phyloP scores from a whole-genome alignment of 2,888 invertebrate species.

The Apomyelois bistriatella region DNA sequence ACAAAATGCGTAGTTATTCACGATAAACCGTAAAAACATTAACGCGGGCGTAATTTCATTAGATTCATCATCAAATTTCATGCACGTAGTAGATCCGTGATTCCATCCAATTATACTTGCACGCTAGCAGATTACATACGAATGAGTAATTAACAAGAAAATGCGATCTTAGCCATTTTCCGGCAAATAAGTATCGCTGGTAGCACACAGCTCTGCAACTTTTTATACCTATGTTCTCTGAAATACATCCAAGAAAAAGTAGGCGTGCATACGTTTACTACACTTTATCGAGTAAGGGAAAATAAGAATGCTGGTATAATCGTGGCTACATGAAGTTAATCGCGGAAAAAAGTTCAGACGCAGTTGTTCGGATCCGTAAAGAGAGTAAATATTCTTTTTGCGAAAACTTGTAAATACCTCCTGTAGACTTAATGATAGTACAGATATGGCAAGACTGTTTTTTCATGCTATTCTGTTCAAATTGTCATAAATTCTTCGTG shows the following conservation, averaged over 20 bases:
- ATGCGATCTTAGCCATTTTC: constrained; percentile 52
- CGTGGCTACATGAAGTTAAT: constrained; percentile 2
- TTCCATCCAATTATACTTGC: constrained; percentile 20
- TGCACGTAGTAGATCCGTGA: constrained; percentile 17
- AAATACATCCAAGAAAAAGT: constrained; percentile 10
- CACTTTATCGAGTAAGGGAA: constrained; percentile 10
- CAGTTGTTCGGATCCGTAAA: constrained; percentile 1
- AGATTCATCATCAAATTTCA: constrained; percentile 7
- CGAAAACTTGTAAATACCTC: constrained; percentile 13
- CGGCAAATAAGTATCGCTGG: constrained; percentile 43
- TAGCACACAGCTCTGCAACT: not conserved
- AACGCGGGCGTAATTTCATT: not conserved
- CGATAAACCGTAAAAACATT: not conserved
- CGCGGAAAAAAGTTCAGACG: constrained; percentile 2
- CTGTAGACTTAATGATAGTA: not conserved
- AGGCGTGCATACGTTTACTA: constrained; percentile 13
- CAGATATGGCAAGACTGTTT: constrained; percentile 6
- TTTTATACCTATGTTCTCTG: constrained; percentile 1
- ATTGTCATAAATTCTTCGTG: constrained; percentile 8
- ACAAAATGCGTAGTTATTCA: not conserved
- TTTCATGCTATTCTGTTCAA: constrained; percentile 1
- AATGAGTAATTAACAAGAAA: constrained; percentile 45
- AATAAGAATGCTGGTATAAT: constrained; percentile 5
- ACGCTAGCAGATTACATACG: constrained; percentile 30
- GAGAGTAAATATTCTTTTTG: constrained; percentile 5